A percentile compares a stretch with the other conserved stretches of the same genome.
Conservation (phyloP, 2,797 vertebrate genomes). For the Australoheros facetus region DNA sequence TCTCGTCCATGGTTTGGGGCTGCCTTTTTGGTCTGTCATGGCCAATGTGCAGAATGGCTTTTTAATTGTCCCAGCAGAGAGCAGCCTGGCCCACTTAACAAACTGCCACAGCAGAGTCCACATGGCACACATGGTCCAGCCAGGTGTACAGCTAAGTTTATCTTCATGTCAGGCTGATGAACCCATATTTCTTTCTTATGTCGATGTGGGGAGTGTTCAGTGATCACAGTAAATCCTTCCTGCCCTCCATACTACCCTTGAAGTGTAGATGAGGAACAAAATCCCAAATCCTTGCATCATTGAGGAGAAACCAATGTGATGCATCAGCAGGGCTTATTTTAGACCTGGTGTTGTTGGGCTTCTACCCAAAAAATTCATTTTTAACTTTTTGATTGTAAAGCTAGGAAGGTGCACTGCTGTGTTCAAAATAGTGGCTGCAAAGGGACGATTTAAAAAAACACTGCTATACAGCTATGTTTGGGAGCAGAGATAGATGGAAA, state of each 20-base stretch:
- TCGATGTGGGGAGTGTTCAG: neutral
- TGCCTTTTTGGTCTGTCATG: neutral
- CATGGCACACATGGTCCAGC: neutral
- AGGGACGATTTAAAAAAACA: rapidly evolving
- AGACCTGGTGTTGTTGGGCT: neutral
- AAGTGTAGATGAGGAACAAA: neutral
- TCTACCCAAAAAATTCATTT: neutral
- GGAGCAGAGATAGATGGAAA: neutral
- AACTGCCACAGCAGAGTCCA: neutral
- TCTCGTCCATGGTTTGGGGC: neutral
- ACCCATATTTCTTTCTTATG: neutral
- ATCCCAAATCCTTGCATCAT: neutral
- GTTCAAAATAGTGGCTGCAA: neutral
- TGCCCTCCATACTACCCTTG: neutral
- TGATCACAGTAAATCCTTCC: neutral
- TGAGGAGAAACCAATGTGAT: neutral
- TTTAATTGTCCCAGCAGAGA: constrained; percentile 3
- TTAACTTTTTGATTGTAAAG: neutral
- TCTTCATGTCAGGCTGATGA: neutral
- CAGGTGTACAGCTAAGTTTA: constrained; percentile 4
- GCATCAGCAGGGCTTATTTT: neutral
- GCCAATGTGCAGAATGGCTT: neutral
- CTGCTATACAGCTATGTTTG: neutral
- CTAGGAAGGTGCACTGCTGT: neutral
- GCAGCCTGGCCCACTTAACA: constrained; percentile 1